Evolutionary conservation across 2,888 invertebrate genomes (phyloP), one percentile per base, ranked within the genome.

Genomic region (Archips xylosteana): DNA sequence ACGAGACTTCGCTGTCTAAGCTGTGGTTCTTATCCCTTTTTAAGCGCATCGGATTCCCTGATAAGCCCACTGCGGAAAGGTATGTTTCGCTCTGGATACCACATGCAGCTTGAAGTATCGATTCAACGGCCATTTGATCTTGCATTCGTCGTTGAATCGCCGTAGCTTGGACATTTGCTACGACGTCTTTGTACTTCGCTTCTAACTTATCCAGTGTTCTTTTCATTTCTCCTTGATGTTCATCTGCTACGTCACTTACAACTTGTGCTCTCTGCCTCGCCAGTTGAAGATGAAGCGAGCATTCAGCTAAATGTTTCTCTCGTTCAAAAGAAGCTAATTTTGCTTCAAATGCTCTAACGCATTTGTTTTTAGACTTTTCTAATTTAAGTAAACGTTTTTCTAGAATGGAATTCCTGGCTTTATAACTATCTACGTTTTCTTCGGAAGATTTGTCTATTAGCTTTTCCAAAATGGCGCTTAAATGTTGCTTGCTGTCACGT

Each of bases 121-220:
- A 83, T 78, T 92, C 92, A 13, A 94, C 80, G 1, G 90, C 85
- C 51, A 86, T 84, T 81, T 94, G 93, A 76, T 94, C 94, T 67
- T 92, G 92, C 73, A 91, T 84, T 71, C 91, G 85, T 64, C 92
- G 80, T 77, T 94, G 92, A 76, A 93, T 89, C 3, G 94, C 91
- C 0, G 92, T 92, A 2, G 91, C 86, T 83, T 94, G 94, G 71
- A 94, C 87, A 71, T 88, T 92, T 2, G 90, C 91, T 23, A 94
- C 89, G 10, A 94, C 91, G 23, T 92, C 90, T 79, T 92, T 93
- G 77, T 93, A 94, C 80, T 91, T 93, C 34, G 76, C 80, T 80
- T 94, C 94, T 36, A 94, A 81, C 81, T 92, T 94, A 32, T 89
- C 89, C 6, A 94, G 75, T 10, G 89, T 86, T 47, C 81, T 76